Percentiles rank a stretch among this genome's conserved stretches.
phyloP scores from a whole-genome alignment of 2,888 invertebrate species.

The Congeria kusceri region DNA sequence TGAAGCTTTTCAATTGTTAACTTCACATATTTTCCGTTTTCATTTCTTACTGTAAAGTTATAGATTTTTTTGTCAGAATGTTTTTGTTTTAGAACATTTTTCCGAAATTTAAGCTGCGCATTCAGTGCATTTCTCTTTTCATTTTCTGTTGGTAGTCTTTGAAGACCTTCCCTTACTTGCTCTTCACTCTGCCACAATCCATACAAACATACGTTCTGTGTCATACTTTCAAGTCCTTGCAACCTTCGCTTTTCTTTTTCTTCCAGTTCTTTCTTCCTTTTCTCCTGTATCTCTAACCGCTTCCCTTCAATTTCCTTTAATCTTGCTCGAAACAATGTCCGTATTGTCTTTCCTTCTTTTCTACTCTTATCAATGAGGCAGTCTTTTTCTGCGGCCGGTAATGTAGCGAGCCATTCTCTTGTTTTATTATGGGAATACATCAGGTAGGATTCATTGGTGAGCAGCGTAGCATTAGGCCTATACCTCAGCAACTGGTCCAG shows the following conservation, averaged over 20 bases:
- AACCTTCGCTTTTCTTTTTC: constrained; percentile 35
- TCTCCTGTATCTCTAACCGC: constrained; percentile 31
- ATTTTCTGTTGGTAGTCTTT: constrained; percentile 6
- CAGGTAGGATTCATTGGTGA: constrained; percentile 48
- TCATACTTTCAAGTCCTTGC: constrained; percentile 42
- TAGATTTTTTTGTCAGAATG: constrained; percentile 30
- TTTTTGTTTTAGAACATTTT: constrained; percentile 46
- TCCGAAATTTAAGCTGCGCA: constrained; percentile 36
- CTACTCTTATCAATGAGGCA: constrained; percentile 33
- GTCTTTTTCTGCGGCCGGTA: constrained; percentile 26
- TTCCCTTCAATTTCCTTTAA: constrained; percentile 45
- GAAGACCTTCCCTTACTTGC: constrained; percentile 14
- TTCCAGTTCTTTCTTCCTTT: constrained; percentile 15
- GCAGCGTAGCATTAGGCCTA: constrained; percentile 47
- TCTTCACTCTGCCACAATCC: constrained; percentile 52
- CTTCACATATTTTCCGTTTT: constrained; percentile 17
- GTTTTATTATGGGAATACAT: constrained; percentile 58
- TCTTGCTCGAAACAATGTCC: constrained; percentile 38
- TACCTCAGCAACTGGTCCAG: constrained; percentile 49
- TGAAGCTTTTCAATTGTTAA: constrained; percentile 1
- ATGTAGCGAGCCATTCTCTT: constrained; percentile 36
- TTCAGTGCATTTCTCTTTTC: constrained; percentile 18
- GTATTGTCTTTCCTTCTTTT: constrained; percentile 23
- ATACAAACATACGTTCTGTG: constrained; percentile 51
- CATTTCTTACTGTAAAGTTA: constrained; percentile 17